These are phyloP conservation scores for Epizoanthus ramosus DNA, from an alignment of 92 coral and sea anemone genomes.

Conservation along the genomic window DNA sequence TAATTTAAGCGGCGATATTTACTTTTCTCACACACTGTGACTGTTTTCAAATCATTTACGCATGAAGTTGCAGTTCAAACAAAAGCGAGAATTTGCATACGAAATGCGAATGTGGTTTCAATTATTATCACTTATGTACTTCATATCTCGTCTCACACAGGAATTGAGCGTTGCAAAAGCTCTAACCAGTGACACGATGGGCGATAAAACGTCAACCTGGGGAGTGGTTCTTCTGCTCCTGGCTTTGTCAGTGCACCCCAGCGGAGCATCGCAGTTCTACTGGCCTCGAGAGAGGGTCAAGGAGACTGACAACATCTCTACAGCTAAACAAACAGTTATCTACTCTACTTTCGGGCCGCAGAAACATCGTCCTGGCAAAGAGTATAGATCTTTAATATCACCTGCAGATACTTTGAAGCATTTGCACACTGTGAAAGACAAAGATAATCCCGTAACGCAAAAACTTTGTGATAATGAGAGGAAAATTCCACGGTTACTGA, in stretches of 20 bases:
- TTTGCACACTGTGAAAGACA: neutral
- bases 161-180: neutral
- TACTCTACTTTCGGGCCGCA: neutral
- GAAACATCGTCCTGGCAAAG: neutral
- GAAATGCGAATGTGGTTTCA: too few species aligned
- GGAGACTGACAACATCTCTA: neutral
- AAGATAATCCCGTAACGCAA: neutral
- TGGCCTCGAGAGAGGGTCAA: neutral
- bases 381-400: neutral
- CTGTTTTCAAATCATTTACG: too few species aligned
- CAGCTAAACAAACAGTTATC: neutral
- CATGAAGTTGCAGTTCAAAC: too few species aligned
- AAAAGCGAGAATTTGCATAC: too few species aligned
- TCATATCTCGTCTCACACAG: conserved; percentile 17
- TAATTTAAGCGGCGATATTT: too few species aligned
- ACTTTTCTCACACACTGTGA: too few species aligned
- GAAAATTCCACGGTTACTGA: neutral
- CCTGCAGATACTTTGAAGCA: neutral
- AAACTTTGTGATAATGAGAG: neutral
- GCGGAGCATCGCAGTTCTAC: neutral
- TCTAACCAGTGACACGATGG: conserved; percentile 4
- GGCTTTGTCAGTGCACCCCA: neutral
- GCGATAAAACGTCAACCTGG: neutral
- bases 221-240: neutral
- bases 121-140: neutral